These are phyloP conservation scores for Alsophila aescularia DNA, from an alignment of 2,888 invertebrate genomes.

Conservation along the genomic window DNA sequence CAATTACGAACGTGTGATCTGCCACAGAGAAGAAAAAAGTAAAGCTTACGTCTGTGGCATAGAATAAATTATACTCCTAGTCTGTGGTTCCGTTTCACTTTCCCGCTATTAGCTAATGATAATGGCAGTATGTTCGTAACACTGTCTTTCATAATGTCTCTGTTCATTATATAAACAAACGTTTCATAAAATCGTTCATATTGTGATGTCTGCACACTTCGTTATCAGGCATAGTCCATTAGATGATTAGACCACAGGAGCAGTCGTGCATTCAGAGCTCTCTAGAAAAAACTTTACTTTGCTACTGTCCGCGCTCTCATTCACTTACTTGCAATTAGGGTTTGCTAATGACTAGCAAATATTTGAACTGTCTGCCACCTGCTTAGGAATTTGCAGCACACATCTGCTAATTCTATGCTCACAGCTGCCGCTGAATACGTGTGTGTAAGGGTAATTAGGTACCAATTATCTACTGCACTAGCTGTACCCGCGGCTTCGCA, in stretches of 20 bases:
- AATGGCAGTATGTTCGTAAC: background rate
- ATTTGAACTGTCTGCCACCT: background rate
- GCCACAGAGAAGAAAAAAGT: no score
- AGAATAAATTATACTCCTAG: no score
- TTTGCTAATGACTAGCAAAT: background rate
- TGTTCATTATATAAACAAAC: background rate
- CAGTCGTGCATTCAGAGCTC: background rate
- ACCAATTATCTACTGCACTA: no score
- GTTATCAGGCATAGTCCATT: background rate
- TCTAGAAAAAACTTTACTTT: background rate
- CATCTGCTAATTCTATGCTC: no score
- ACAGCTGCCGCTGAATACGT: no score
- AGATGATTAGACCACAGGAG: background rate
- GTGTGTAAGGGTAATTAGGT: no score
- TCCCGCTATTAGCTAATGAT: background rate
- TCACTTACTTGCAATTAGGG: conserved; percentile 1
- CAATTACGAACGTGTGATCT: no score
- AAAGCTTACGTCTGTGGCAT: no score
- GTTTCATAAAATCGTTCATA: background rate
- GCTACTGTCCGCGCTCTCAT: background rate
- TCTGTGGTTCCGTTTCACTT: background rate
- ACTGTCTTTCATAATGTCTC: background rate
- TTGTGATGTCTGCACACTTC: background rate
- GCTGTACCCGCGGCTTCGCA: no score
- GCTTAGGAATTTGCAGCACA: background rate